phyloP scores from a whole-genome alignment of 2,797 vertebrate genomes.

The Lagocephalus sceleratus region DNA sequence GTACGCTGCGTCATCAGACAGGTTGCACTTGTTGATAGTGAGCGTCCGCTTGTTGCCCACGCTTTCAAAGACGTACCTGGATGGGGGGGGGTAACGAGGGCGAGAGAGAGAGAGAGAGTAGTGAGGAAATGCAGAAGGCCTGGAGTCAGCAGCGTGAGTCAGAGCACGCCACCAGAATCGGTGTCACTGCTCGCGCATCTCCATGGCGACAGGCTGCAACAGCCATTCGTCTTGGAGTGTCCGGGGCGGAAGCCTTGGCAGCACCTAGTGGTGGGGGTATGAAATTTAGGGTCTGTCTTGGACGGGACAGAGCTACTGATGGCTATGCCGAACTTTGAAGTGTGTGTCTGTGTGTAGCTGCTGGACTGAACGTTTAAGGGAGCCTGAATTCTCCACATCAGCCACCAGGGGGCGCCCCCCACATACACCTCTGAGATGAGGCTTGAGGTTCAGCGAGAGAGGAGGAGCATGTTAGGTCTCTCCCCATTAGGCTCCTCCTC shows the following conservation, averaged over 20 bases:
- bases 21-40: slow-evolving; percentile 88
- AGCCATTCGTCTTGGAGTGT: slow-evolving; percentile 7
- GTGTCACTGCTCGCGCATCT: slow-evolving; percentile 6
- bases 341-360: not conserved
- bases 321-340: too few species aligned
- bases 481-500: too few species aligned
- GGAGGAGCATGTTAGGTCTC: too few species aligned
- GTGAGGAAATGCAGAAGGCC: slow-evolving; percentile 26
- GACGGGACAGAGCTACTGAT: too few species aligned
- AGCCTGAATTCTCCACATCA: too few species aligned
- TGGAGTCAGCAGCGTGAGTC: slow-evolving; percentile 42
- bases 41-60: slow-evolving; percentile 85
- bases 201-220: slow-evolving; percentile 26
- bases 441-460: too few species aligned
- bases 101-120: slow-evolving; percentile 1
- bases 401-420: too few species aligned
- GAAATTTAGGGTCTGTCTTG: too few species aligned
- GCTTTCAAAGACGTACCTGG: slow-evolving; percentile 88
- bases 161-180: slow-evolving; percentile 8
- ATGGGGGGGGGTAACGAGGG: slow-evolving; percentile 10
- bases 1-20: slow-evolving; percentile 88
- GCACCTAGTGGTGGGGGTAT: too few species aligned
- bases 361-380: too few species aligned
- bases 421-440: too few species aligned
- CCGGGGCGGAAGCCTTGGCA: not conserved